Conservation (phyloP, 2,888 invertebrate genomes). For the Horisme vitalbata region DNA sequence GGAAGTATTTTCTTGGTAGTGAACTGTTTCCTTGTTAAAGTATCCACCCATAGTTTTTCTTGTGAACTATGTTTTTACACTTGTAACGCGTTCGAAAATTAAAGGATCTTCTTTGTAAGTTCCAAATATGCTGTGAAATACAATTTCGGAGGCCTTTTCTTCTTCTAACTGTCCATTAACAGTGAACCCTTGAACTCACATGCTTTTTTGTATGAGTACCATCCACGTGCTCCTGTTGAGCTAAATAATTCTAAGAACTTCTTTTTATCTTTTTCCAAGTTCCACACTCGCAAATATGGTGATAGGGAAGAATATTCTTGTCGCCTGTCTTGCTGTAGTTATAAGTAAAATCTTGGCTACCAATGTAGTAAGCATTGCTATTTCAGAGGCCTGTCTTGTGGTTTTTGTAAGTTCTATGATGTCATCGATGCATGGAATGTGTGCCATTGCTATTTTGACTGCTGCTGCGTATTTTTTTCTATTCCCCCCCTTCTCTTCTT, state of each 20-base stretch:
- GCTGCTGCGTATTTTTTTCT: too few relatives aligned
- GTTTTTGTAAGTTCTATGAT: constrained; percentile 34
- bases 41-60: background rate
- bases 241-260: constrained; percentile 10
- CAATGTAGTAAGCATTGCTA: constrained; percentile 22
- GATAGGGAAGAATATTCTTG: constrained; percentile 36
- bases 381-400: constrained; percentile 24
- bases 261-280: background rate
- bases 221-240: constrained; percentile 1
- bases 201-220: background rate
- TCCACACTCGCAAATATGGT: constrained; percentile 22
- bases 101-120: constrained; percentile 2
- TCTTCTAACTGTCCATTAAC: background rate
- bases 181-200: background rate
- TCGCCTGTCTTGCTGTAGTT: constrained; percentile 37
- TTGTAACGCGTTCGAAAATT: background rate
- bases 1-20: constrained; percentile 13
- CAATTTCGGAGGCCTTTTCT: constrained; percentile 1
- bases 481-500: too few relatives aligned
- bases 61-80: background rate
- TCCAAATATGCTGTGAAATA: constrained; percentile 3
- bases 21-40: background rate
- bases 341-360: constrained; percentile 34
- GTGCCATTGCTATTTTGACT: constrained; percentile 27
- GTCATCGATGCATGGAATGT: constrained; percentile 37